Conservation (phyloP, 2,113 vertebrate species). For the Podarcis cretensis region DNA sequence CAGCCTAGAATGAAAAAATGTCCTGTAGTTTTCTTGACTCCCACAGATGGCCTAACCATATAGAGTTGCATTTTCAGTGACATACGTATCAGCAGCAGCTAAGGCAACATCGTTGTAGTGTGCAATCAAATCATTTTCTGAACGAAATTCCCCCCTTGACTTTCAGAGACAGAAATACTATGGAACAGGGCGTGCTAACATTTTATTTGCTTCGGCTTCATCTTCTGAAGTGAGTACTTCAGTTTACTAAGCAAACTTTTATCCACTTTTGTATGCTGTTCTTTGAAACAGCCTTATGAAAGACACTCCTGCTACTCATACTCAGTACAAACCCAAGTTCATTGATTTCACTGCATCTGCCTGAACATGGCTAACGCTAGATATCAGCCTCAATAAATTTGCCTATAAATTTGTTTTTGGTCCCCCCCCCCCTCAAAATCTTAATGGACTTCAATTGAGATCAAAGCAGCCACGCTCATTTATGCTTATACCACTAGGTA, state of each 20-base stretch:
- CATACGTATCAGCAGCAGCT: neutral
- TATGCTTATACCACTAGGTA: neutral
- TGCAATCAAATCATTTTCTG: neutral
- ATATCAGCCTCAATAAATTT: neutral
- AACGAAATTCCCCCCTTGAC: neutral
- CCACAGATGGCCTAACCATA: neutral
- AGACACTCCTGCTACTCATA: neutral
- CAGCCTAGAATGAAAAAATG: neutral
- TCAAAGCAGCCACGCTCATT: slow-evolving; percentile 15
- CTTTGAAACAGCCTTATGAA: neutral
- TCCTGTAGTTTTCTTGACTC: neutral
- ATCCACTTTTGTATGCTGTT: neutral
- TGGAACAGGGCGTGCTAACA: neutral
- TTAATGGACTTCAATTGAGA: neutral
- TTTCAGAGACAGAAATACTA: neutral
- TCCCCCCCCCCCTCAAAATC: neutral
- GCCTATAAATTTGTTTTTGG: neutral
- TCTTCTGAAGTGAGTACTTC: slow-evolving; percentile 1
- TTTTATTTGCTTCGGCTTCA: slow-evolving; percentile 15
- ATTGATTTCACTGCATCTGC: too few species aligned
- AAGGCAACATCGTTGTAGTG: neutral
- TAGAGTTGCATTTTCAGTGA: neutral
- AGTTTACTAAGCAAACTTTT: slow-evolving; percentile 2
- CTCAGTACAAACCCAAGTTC: too few species aligned
- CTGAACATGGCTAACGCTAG: too few species aligned